These are phyloP conservation scores for Beaufortia kweichowensis DNA, from an alignment of 2,113 vertebrate species.

Conservation along the genomic window DNA sequence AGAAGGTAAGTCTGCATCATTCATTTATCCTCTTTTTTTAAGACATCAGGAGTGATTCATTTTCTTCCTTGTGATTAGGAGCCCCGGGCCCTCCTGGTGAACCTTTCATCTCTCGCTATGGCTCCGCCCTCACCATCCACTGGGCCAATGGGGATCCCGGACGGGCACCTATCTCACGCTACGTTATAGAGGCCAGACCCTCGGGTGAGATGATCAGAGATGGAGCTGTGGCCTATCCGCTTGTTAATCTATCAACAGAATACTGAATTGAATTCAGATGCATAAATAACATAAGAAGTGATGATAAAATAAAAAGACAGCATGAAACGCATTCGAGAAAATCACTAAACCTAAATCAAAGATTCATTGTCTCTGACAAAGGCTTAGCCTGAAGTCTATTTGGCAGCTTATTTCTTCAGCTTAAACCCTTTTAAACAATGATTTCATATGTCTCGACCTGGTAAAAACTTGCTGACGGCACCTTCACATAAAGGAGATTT, in stretches of 20 bases:
- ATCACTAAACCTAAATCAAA: background rate
- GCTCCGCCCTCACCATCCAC: constrained; percentile 91
- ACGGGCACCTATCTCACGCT: constrained; percentile 90
- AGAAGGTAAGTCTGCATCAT: constrained; percentile 82
- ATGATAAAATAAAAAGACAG: background rate
- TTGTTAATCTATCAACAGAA: too few relatives aligned
- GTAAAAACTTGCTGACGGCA: constrained; percentile 3
- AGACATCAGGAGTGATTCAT: background rate
- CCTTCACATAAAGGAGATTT: background rate
- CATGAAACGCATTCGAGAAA: background rate
- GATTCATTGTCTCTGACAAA: background rate
- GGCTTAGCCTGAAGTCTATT: background rate
- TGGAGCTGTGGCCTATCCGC: too few relatives aligned
- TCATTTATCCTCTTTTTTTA: too few relatives aligned
- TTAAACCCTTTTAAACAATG: background rate
- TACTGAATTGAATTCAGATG: too few relatives aligned
- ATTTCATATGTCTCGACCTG: background rate
- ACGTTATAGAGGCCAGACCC: constrained; percentile 93
- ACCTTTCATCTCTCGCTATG: constrained; percentile 90
- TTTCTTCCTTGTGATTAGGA: constrained; percentile 70
- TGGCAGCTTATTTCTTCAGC: background rate
- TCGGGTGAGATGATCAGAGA: constrained; percentile 77
- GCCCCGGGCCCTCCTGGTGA: constrained; percentile 91
- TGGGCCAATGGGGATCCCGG: constrained; percentile 93
- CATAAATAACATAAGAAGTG: background rate